A percentile compares a stretch with the other conserved stretches of the same genome.
phyloP scores from a whole-genome alignment of 2,888 invertebrate genomes.

The Dolomedes plantarius region DNA sequence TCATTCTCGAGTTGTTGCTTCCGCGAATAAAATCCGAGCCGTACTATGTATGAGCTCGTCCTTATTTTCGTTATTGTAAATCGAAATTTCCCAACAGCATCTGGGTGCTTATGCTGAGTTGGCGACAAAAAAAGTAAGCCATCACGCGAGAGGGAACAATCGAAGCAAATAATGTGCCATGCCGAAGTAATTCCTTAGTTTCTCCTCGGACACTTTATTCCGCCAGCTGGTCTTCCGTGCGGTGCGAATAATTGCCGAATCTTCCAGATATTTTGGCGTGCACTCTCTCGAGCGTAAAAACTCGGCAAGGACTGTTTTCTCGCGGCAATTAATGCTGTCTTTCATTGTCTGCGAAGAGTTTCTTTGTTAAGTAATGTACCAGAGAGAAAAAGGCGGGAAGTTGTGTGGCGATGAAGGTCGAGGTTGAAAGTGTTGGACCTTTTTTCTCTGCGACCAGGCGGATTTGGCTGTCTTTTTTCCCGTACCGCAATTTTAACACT shows the following conservation, averaged over 20 bases:
- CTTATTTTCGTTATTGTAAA: too few relatives aligned
- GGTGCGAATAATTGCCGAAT: constrained; percentile 12
- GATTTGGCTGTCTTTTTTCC: too few relatives aligned
- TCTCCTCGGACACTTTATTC: constrained; percentile 2
- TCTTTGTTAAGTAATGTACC: constrained; percentile 11
- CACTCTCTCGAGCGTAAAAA: constrained; percentile 43
- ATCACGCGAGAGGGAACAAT: background rate
- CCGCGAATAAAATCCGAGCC: too few relatives aligned
- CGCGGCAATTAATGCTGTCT: constrained; percentile 28
- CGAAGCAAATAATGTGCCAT: background rate
- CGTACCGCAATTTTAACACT: too few relatives aligned
- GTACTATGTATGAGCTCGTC: too few relatives aligned
- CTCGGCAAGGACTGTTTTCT: constrained; percentile 35
- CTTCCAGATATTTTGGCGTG: constrained; percentile 51
- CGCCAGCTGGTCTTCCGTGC: constrained; percentile 7
- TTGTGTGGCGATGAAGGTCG: background rate
- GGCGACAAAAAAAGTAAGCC: background rate
- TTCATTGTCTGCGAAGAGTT: constrained; percentile 38
- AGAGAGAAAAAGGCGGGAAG: constrained; percentile 1
- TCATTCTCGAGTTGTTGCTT: too few relatives aligned
- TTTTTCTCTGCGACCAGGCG: too few relatives aligned
- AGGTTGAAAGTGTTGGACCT: background rate
- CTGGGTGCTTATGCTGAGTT: background rate
- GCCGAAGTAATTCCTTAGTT: background rate
- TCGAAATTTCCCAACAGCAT: background rate